phyloP scores from a whole-genome alignment of 2,113 vertebrate genomes.

The Arothron firmamentum region DNA sequence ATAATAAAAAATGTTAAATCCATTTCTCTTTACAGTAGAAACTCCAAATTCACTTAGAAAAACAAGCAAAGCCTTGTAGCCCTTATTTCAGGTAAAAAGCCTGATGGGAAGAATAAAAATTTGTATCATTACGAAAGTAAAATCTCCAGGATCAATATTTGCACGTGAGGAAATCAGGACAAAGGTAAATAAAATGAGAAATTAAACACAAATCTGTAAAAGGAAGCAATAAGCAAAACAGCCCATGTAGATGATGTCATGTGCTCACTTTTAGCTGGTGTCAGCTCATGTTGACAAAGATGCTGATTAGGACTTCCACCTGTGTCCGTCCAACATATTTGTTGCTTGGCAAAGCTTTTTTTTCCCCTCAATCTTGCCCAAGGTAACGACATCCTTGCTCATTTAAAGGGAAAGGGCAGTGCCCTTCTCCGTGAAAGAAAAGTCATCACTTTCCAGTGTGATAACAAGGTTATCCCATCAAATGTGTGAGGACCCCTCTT shows the following conservation, averaged over 20 bases:
- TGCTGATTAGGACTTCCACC: slow-evolving; percentile 12
- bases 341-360: slow-evolving; percentile 47
- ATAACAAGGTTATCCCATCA: slow-evolving; percentile 38
- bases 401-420: slow-evolving; percentile 37
- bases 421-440: slow-evolving; percentile 50
- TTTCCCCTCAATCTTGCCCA: slow-evolving; percentile 25
- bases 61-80: not conserved
- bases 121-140: no score
- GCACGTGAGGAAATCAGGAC: no score
- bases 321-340: slow-evolving; percentile 42
- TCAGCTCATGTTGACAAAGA: slow-evolving; percentile 18
- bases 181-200: no score
- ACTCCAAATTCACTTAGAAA: not conserved
- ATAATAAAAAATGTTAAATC: not conserved
- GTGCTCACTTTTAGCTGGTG: slow-evolving; percentile 29
- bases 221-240: no score
- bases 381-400: slow-evolving; percentile 22
- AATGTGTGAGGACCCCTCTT: slow-evolving; percentile 22
- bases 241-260: no score
- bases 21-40: not conserved
- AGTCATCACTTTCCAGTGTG: slow-evolving; percentile 36
- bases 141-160: no score
- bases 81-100: not conserved
- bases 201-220: no score
- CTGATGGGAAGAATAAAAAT: no score